phyloP scores from a whole-genome alignment of 2,888 invertebrate genomes.

The Orchestes rusci region DNA sequence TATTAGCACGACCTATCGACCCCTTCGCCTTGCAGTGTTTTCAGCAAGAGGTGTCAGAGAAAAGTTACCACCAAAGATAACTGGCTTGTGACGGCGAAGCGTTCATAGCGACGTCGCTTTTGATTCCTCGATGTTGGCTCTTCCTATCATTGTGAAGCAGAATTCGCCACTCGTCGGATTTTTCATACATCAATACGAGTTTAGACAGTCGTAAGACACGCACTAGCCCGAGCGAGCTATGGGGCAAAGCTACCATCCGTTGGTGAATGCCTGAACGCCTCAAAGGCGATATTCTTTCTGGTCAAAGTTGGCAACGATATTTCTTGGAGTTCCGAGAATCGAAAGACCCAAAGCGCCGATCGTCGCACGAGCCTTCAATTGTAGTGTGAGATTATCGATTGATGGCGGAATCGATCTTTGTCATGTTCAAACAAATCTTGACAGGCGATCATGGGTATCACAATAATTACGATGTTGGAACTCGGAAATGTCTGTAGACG shows the following conservation, averaged over 20 bases:
- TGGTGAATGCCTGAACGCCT: conserved; percentile 50
- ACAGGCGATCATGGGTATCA: conserved; percentile 35
- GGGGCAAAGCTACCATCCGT: conserved; percentile 61
- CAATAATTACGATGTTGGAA: conserved; percentile 47
- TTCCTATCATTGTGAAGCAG: too few species aligned
- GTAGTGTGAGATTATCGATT: conserved; percentile 6
- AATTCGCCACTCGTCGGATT: conserved; percentile 65
- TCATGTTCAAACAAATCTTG: conserved; percentile 27
- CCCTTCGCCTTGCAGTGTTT: conserved; percentile 30
- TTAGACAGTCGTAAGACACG: too few species aligned
- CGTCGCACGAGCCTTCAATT: conserved; percentile 36
- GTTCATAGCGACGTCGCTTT: too few species aligned
- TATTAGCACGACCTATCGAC: conserved; percentile 34
- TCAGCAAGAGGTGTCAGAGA: conserved; percentile 59
- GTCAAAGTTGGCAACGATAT: conserved; percentile 45
- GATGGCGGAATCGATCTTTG: conserved; percentile 29
- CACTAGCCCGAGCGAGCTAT: conserved; percentile 55
- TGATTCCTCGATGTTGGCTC: too few species aligned
- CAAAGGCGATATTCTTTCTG: conserved; percentile 53
- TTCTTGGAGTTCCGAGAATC: conserved; percentile 39
- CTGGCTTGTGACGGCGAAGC: conserved; percentile 60
- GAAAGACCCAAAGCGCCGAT: conserved; percentile 35
- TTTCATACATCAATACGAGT: conserved; percentile 46
- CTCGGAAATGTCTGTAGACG: conserved; percentile 56
- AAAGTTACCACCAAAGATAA: conserved; percentile 67